These are phyloP conservation scores for Campylomormyrus numenius DNA, from an alignment of 2,113 vertebrate genomes.

Conservation along the genomic window DNA sequence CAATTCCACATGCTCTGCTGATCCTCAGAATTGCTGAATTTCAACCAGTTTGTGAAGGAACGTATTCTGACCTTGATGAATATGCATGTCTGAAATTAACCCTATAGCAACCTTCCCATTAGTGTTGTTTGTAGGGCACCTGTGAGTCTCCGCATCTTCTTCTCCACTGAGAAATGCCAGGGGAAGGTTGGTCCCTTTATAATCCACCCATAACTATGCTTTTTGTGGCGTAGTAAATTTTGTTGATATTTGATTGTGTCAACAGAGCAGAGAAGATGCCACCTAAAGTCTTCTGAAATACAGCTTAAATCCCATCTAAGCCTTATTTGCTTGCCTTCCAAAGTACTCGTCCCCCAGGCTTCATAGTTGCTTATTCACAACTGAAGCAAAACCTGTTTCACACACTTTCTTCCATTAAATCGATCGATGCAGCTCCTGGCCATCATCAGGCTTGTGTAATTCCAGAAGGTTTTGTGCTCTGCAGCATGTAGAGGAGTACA, in stretches of 20 bases:
- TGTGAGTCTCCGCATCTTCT: neutral
- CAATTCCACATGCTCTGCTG: neutral
- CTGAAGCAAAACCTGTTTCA: conserved; percentile 8
- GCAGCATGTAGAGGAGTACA: conserved; percentile 23
- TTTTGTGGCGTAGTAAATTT: neutral
- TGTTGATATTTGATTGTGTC: neutral
- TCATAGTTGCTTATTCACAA: conserved; percentile 9
- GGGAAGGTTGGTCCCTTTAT: neutral
- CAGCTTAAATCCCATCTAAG: conserved; percentile 1
- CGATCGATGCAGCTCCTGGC: conserved; percentile 13
- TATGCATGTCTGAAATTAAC: conserved; percentile 3
- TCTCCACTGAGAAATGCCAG: neutral
- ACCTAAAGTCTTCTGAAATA: conserved; percentile 24
- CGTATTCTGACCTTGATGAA: neutral
- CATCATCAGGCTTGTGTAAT: conserved; percentile 19
- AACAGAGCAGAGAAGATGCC: conserved; percentile 16
- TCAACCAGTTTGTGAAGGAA: neutral
- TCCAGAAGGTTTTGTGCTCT: conserved; percentile 26
- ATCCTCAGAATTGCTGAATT: conserved; percentile 3
- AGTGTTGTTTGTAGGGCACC: neutral
- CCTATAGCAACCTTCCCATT: neutral
- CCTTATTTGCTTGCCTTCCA: conserved; percentile 13
- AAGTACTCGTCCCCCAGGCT: neutral
- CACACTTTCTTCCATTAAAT: conserved; percentile 33
- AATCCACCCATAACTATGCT: neutral